Percentiles rank a stretch among this genome's conserved stretches.
phyloP scores from a whole-genome alignment of 2,888 invertebrate species.

The Aplocera efformata region DNA sequence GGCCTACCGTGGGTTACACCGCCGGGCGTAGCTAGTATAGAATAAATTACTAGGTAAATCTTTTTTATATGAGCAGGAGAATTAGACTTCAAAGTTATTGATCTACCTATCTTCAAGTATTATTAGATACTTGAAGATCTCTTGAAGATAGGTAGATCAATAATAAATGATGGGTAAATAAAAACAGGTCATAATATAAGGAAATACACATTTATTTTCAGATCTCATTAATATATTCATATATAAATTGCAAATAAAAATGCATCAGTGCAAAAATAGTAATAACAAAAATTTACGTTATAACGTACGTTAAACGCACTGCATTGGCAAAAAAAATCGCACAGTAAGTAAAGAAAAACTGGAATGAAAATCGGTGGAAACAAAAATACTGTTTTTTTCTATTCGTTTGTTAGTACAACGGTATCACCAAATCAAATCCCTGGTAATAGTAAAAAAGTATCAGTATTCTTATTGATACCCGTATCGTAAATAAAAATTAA shows the following conservation, averaged over 20 bases:
- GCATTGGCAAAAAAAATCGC: constrained; percentile 32
- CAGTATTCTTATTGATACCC: constrained; percentile 25
- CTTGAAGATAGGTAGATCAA: too few relatives aligned
- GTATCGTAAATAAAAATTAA: constrained; percentile 22
- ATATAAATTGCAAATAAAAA: constrained; percentile 46
- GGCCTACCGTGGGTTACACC: too few relatives aligned
- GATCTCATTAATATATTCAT: constrained; percentile 51
- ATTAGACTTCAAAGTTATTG: too few relatives aligned
- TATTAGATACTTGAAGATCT: too few relatives aligned
- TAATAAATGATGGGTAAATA: not conserved
- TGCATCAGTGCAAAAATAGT: constrained; percentile 55
- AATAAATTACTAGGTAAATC: too few relatives aligned
- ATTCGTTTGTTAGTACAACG: constrained; percentile 11
- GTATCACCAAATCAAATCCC: constrained; percentile 9
- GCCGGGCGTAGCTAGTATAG: too few relatives aligned
- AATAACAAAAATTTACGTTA: constrained; percentile 28
- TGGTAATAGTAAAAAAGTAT: constrained; percentile 9
- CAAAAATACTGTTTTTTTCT: constrained; percentile 35
- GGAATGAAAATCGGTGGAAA: constrained; percentile 51
- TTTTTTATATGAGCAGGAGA: too few relatives aligned
- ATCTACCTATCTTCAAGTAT: too few relatives aligned
- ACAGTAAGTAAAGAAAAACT: constrained; percentile 37
- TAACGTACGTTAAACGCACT: constrained; percentile 17
- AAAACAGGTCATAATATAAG: constrained; percentile 34
- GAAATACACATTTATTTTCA: constrained; percentile 56